Conservation (phyloP, 2,113 vertebrate genomes). For the Bos javanicus region DNA sequence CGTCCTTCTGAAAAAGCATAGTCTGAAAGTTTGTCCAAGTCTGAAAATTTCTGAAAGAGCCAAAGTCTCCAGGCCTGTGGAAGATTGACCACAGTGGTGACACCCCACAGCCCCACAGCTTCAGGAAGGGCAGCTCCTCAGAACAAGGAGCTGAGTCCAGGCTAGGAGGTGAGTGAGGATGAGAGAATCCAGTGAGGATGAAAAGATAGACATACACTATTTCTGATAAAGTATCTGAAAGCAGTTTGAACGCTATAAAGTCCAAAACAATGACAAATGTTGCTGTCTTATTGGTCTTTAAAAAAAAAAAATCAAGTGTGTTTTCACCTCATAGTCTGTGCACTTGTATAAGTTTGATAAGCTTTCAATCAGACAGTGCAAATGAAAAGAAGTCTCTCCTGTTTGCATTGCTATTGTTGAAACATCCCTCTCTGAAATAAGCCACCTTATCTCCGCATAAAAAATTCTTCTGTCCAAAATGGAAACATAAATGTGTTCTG, state of each 20-base stretch:
- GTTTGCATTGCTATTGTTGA: not conserved
- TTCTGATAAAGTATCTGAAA: not conserved
- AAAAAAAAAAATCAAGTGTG: not conserved
- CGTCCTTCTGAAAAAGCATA: not conserved
- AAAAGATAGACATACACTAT: not conserved
- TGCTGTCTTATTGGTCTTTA: not conserved
- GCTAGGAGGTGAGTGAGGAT: not conserved
- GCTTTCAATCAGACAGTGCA: not conserved
- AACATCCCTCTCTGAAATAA: constrained; percentile 42
- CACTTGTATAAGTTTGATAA: not conserved
- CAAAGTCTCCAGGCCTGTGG: not conserved
- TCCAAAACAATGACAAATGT: not conserved
- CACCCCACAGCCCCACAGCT: not conserved
- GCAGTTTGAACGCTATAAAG: not conserved
- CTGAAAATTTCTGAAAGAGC: not conserved
- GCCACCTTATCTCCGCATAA: not conserved
- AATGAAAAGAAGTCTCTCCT: not conserved
- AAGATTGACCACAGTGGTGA: not conserved
- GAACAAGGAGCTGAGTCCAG: not conserved
- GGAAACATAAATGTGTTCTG: constrained; percentile 3
- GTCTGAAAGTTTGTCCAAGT: not conserved
- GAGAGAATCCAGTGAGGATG: not conserved
- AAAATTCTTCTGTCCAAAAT: constrained; percentile 36
- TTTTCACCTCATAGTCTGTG: not conserved
- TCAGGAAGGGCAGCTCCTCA: not conserved